Percentiles rank a stretch among this genome's conserved stretches.
Conservation (phyloP, 1,140 invertebrate species). For the Leptinotarsa undecemlineata region DNA sequence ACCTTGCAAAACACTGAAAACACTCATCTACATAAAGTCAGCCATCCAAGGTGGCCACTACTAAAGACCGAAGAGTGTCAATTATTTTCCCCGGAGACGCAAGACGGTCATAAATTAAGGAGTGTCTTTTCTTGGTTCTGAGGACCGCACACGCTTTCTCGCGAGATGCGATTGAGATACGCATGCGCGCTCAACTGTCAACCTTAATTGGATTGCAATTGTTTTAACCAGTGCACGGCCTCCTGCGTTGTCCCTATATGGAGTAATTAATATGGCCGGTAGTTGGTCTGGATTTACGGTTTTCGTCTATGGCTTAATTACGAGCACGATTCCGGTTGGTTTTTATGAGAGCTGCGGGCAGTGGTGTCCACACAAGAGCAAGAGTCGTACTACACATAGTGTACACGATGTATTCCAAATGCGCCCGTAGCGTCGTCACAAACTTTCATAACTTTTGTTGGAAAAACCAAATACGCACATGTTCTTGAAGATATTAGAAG, state of each 20-base stretch:
- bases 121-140: constrained; percentile 16
- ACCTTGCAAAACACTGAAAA: not conserved
- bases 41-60: constrained; percentile 14
- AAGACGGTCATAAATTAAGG: constrained; percentile 21
- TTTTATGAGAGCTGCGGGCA: not conserved
- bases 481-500: too few species aligned
- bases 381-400: not conserved
- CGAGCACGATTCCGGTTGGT: constrained; percentile 10
- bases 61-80: constrained; percentile 21
- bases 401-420: too few species aligned
- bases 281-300: constrained; percentile 13
- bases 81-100: constrained; percentile 16
- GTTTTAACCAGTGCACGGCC: constrained; percentile 14
- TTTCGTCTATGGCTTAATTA: constrained; percentile 24
- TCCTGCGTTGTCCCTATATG: constrained; percentile 21
- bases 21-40: constrained; percentile 16
- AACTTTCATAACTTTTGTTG: too few species aligned
- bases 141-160: constrained; percentile 17
- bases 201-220: constrained; percentile 26
- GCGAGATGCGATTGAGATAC: constrained; percentile 11
- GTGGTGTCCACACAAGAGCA: not conserved
- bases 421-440: too few species aligned
- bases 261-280: constrained; percentile 23
- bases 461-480: too few species aligned
- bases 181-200: constrained; percentile 22